Percentiles rank a stretch among this genome's conserved stretches.
Conservation (phyloP, 1,140 invertebrate genomes). For the Formica selysi region DNA sequence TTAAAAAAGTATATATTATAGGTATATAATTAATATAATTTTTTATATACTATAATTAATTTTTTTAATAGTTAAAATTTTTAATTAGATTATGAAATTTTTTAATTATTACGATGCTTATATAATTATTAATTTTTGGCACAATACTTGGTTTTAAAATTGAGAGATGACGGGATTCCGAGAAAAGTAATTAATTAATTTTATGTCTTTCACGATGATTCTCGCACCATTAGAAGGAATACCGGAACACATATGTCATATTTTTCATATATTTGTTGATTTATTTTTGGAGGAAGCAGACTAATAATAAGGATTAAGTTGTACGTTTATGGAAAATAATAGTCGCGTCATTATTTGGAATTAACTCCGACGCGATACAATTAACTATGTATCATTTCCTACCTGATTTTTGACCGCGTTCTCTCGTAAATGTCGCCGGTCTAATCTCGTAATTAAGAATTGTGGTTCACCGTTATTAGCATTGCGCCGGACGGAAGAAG, state of each 20-base stretch:
- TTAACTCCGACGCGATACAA: neutral
- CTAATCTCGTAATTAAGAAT: slow-evolving; percentile 57
- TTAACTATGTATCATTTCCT: neutral
- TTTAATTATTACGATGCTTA: neutral
- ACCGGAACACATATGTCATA: neutral
- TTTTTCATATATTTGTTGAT: too few relatives aligned
- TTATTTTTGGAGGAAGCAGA: too few relatives aligned
- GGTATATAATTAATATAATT: too few relatives aligned
- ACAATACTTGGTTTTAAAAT: neutral
- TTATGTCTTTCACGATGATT: slow-evolving; percentile 27
- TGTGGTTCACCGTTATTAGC: slow-evolving; percentile 32
- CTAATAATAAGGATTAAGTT: neutral
- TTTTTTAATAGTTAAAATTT: slow-evolving; percentile 10
- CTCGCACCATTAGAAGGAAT: slow-evolving; percentile 46
- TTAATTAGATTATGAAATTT: neutral
- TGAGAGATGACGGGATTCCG: neutral
- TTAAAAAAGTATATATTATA: too few relatives aligned
- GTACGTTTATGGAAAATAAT: neutral
- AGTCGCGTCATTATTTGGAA: neutral
- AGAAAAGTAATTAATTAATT: slow-evolving; percentile 24
- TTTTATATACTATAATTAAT: neutral
- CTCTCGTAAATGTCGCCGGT: slow-evolving; percentile 21
- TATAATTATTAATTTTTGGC: neutral
- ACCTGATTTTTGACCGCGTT: neutral
- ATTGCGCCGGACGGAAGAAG: neutral